Conservation (phyloP, 2,113 vertebrate species). For the Falcunculus frontatus region DNA sequence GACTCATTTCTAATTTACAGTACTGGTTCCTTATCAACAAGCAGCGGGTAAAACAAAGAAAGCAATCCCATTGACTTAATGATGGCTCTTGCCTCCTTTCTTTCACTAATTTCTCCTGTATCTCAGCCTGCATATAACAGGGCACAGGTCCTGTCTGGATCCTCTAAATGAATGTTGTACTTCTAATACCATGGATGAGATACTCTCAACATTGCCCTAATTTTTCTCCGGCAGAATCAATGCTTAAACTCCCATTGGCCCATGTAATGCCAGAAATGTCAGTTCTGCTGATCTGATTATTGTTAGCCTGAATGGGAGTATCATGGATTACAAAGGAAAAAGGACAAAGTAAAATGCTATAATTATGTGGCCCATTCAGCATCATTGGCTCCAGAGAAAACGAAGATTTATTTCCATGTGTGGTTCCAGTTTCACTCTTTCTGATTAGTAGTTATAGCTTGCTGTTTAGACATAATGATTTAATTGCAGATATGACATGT, state of each 20-base stretch:
- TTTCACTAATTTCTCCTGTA: background rate
- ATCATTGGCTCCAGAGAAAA: background rate
- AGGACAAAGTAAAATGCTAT: background rate
- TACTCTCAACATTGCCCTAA: background rate
- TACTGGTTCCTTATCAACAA: background rate
- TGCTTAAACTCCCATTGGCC: background rate
- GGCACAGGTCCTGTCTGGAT: background rate
- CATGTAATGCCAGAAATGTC: background rate
- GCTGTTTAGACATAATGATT: slow-evolving; percentile 34
- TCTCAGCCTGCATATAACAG: background rate
- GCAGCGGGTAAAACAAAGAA: background rate
- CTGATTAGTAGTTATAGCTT: slow-evolving; percentile 27
- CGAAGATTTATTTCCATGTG: slow-evolving; percentile 23
- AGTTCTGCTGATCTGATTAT: background rate
- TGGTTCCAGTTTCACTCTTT: background rate
- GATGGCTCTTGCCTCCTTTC: background rate
- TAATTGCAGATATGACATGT: slow-evolving; percentile 17
- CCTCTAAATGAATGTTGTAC: background rate
- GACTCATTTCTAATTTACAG: background rate
- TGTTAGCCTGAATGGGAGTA: background rate
- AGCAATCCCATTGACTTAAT: background rate
- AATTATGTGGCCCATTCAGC: slow-evolving; percentile 16
- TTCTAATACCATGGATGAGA: background rate
- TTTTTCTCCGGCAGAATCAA: background rate
- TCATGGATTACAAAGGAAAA: background rate